Conservation (phyloP, 2,888 invertebrate species). For the Acrobasis repandana region DNA sequence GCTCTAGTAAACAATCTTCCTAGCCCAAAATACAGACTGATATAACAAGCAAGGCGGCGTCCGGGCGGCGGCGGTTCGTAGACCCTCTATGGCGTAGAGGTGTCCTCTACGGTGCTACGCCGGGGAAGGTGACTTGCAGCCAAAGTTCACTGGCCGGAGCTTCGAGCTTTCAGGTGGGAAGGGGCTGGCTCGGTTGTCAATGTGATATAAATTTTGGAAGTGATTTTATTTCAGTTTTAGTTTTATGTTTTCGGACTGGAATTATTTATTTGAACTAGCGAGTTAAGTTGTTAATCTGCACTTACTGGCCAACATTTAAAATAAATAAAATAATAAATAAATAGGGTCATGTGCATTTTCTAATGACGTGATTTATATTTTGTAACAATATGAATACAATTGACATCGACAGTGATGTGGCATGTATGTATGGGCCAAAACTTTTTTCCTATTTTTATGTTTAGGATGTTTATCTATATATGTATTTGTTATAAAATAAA, state of each 20-base stretch:
- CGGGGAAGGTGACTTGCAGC: conserved; percentile 20
- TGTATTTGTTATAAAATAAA: too few relatives aligned
- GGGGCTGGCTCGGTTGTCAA: conserved; percentile 13
- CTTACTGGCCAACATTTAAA: too few relatives aligned
- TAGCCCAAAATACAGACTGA: background rate
- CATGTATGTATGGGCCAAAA: too few relatives aligned
- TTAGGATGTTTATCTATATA: too few relatives aligned
- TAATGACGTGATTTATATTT: too few relatives aligned
- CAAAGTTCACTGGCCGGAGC: conserved; percentile 11
- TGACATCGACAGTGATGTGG: too few relatives aligned
- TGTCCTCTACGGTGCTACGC: conserved; percentile 35
- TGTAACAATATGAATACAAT: too few relatives aligned
- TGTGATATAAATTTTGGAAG: conserved; percentile 16
- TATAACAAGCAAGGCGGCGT: background rate
- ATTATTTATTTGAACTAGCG: background rate
- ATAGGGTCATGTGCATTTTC: too few relatives aligned
- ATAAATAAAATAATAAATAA: too few relatives aligned
- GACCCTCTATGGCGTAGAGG: conserved; percentile 41
- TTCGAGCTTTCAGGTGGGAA: conserved; percentile 1
- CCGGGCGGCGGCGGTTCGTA: conserved; percentile 36
- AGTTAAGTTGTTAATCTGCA: too few relatives aligned
- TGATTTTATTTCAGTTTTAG: conserved; percentile 2
- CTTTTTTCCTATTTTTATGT: too few relatives aligned
- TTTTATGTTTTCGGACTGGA: background rate
- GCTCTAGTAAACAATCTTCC: background rate